Conservation (phyloP, 2,113 vertebrate genomes). For the Cyprinodon brontotheroides region DNA sequence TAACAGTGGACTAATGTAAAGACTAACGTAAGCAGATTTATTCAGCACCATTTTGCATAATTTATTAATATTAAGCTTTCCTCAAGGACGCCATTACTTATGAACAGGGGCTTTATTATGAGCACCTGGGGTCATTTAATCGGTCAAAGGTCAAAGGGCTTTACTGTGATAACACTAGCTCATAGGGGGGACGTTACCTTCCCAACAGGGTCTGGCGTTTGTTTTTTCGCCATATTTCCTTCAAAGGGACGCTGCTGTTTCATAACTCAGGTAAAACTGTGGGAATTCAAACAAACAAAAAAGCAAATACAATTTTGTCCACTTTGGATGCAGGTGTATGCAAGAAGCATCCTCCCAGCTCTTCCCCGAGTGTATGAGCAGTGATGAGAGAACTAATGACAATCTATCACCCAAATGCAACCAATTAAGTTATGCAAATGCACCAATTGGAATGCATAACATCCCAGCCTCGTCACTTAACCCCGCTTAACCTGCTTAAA, state of each 20-base stretch:
- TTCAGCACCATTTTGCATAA: not conserved
- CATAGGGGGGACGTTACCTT: slow-evolving; percentile 20
- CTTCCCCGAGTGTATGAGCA: not conserved
- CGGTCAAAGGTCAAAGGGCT: slow-evolving; percentile 48
- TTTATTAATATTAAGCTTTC: not conserved
- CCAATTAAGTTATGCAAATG: slow-evolving; percentile 79
- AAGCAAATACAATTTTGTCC: not conserved
- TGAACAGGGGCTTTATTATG: slow-evolving; percentile 29
- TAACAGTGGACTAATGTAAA: not conserved
- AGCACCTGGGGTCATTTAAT: not conserved
- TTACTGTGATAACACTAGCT: slow-evolving; percentile 46
- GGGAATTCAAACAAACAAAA: slow-evolving; percentile 11
- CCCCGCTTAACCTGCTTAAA: slow-evolving; percentile 55
- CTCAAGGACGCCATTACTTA: not conserved
- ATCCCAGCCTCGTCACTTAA: slow-evolving; percentile 62
- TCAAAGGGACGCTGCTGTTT: slow-evolving; percentile 19
- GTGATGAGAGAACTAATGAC: slow-evolving; percentile 48
- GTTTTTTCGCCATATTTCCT: slow-evolving; percentile 33
- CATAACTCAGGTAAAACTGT: slow-evolving; percentile 19
- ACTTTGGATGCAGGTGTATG: not conserved
- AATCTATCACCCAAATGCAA: slow-evolving; percentile 55
- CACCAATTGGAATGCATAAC: slow-evolving; percentile 64
- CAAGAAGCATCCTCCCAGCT: not conserved
- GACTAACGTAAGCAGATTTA: not conserved
- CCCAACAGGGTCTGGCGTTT: slow-evolving; percentile 23